Percentiles rank a stretch among this genome's conserved stretches.
Conservation (phyloP, 1,140 invertebrate species). For the Aphidius ervi region DNA sequence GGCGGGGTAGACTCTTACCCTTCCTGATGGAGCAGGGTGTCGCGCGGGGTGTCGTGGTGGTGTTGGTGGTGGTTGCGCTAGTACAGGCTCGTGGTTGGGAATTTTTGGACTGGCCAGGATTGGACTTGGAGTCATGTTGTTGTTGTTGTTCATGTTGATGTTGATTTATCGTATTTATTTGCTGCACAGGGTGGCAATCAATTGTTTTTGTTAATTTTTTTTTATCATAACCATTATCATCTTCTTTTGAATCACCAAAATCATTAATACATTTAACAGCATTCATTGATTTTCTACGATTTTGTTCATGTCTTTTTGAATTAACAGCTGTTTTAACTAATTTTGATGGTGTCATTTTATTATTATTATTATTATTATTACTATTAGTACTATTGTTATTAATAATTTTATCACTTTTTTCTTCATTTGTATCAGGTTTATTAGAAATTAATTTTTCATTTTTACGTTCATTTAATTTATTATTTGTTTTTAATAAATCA, state of each 20-base stretch:
- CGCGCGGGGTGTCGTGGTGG: slow-evolving; percentile 55
- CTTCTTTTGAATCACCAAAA: neutral
- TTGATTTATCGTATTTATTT: slow-evolving; percentile 36
- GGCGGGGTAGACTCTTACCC: slow-evolving; percentile 55
- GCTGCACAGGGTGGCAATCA: slow-evolving; percentile 34
- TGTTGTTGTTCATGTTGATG: slow-evolving; percentile 18
- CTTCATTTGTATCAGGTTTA: neutral
- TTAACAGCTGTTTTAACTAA: slow-evolving; percentile 65
- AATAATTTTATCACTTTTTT: slow-evolving; percentile 7
- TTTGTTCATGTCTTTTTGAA: slow-evolving; percentile 58
- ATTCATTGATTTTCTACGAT: slow-evolving; percentile 43
- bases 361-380: neutral
- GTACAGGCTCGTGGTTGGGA: slow-evolving; percentile 51
- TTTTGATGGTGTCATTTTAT: slow-evolving; percentile 59
- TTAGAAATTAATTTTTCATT: slow-evolving; percentile 2
- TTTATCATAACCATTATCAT: slow-evolving; percentile 20
- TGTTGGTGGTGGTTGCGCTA: slow-evolving; percentile 52
- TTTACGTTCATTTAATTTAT: slow-evolving; percentile 17
- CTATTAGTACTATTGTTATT: neutral
- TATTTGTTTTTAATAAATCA: neutral
- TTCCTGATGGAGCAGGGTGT: slow-evolving; percentile 56
- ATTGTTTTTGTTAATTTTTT: slow-evolving; percentile 31
- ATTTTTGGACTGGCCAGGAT: slow-evolving; percentile 40
- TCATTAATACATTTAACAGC: slow-evolving; percentile 37
- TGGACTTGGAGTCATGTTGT: slow-evolving; percentile 23